A percentile compares a stretch with the other conserved stretches of the same genome.
phyloP scores from a whole-genome alignment of 2,797 vertebrate genomes.

The Phaenicophaeus curvirostris region DNA sequence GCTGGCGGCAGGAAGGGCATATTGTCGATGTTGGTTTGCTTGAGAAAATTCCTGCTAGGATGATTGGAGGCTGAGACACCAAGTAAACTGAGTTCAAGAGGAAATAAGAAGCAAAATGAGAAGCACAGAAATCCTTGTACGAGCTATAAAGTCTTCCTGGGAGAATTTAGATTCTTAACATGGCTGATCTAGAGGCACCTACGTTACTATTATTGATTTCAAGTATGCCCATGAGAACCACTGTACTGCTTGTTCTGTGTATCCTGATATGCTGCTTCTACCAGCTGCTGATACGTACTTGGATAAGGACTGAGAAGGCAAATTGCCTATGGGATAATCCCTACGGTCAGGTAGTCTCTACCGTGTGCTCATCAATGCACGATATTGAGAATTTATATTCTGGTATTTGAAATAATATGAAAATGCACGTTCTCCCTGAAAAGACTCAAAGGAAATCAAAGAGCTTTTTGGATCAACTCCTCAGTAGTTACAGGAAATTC shows the following conservation, averaged over 20 bases:
- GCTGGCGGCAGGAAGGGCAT: slow-evolving; percentile 83
- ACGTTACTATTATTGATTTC: background rate
- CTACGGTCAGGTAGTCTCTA: background rate
- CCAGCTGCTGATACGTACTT: background rate
- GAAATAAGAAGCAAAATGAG: background rate
- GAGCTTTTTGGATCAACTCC: background rate
- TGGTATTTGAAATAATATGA: background rate
- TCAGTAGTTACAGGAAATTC: background rate
- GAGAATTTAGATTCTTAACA: background rate
- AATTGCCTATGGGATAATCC: background rate
- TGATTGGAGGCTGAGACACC: slow-evolving; percentile 61
- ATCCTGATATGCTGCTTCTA: background rate
- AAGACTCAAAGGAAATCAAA: background rate
- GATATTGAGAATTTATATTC: background rate
- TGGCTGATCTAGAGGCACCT: background rate
- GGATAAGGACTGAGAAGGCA: fast-evolving
- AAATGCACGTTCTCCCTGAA: background rate
- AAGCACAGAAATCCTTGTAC: background rate
- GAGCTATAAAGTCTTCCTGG: background rate
- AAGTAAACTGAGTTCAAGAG: slow-evolving; percentile 29
- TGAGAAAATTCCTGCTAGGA: slow-evolving; percentile 68
- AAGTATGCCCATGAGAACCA: background rate
- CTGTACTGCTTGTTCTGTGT: background rate
- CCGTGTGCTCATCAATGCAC: background rate
- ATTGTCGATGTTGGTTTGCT: slow-evolving; percentile 77